Conservation (phyloP, 2,797 vertebrate genomes). For the Danionella dracula region DNA sequence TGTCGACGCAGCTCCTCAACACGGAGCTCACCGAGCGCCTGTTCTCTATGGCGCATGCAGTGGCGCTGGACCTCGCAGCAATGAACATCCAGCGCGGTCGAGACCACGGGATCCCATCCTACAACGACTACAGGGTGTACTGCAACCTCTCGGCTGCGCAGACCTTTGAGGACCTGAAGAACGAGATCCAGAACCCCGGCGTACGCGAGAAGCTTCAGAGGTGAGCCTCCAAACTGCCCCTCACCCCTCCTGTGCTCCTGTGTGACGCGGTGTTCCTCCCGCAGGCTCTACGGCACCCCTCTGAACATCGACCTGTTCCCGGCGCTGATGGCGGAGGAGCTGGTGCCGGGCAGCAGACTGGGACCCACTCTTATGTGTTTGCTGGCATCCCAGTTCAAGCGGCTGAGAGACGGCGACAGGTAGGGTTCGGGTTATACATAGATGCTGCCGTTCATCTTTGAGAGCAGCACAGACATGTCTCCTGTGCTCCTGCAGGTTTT, state of each 20-base stretch:
- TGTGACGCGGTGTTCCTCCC: background rate
- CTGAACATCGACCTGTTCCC: slow-evolving; percentile 94
- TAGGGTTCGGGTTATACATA: slow-evolving; percentile 50
- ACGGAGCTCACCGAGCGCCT: slow-evolving; percentile 92
- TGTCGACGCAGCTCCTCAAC: slow-evolving; percentile 88
- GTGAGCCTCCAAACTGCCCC: slow-evolving; percentile 56
- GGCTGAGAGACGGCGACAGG: slow-evolving; percentile 90
- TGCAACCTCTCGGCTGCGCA: slow-evolving; percentile 89
- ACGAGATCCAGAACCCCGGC: slow-evolving; percentile 87
- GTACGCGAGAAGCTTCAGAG: slow-evolving; percentile 89
- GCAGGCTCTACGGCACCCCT: slow-evolving; percentile 87
- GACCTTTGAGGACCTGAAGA: slow-evolving; percentile 87
- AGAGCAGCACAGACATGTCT: background rate
- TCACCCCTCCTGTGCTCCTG: no score
- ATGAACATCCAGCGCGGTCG: slow-evolving; percentile 96
- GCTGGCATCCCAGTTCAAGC: slow-evolving; percentile 84
- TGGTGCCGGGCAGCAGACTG: slow-evolving; percentile 89
- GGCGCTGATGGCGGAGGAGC: slow-evolving; percentile 92
- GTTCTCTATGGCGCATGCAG: slow-evolving; percentile 95
- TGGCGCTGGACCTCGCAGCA: slow-evolving; percentile 93
- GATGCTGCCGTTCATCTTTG: no score
- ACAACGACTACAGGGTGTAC: slow-evolving; percentile 93
- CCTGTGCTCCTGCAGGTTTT: slow-evolving; percentile 72
- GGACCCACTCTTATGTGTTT: slow-evolving; percentile 95
- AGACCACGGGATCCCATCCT: slow-evolving; percentile 94